A percentile compares a stretch with the other conserved stretches of the same genome.
phyloP scores from a whole-genome alignment of 2,888 invertebrate species.

The Dermolepida albohirtum region DNA sequence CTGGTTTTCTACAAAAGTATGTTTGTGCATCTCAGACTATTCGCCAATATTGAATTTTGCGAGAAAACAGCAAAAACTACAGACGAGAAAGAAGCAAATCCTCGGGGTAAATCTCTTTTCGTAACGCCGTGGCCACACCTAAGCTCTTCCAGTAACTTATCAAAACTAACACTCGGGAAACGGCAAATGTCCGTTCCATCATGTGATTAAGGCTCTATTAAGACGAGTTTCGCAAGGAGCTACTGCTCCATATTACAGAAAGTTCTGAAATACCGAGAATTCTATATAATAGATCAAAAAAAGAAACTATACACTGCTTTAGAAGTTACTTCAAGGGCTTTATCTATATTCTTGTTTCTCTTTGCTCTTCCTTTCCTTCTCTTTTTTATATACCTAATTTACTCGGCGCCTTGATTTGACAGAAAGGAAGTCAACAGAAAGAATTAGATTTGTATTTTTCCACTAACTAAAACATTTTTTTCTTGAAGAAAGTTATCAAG shows the following conservation, averaged over 20 bases:
- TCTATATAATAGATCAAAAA: conserved; percentile 14
- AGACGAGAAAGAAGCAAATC: conserved; percentile 57
- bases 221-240: conserved; percentile 30
- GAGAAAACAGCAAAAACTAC: conserved; percentile 54
- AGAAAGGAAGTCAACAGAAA: too few species aligned
- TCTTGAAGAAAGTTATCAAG: too few species aligned
- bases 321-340: conserved; percentile 19
- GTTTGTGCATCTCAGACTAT: conserved; percentile 42
- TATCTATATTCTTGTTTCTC: conserved; percentile 17
- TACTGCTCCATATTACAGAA: conserved; percentile 9
- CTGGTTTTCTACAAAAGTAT: conserved; percentile 1
- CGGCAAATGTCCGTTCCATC: conserved; percentile 43
- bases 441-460: too few species aligned
- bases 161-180: conserved; percentile 52
- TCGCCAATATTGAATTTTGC: conserved; percentile 45
- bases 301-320: conserved; percentile 24
- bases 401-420: too few species aligned
- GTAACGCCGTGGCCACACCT: conserved; percentile 55
- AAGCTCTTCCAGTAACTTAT: conserved; percentile 57
- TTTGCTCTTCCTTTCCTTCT: conserved; percentile 3
- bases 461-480: too few species aligned
- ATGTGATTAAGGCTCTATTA: conserved; percentile 41
- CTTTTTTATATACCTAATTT: conserved; percentile 3
- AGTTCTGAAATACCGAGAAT: conserved; percentile 31
- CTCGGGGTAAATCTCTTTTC: conserved; percentile 56